Evolutionary conservation across 2,888 invertebrate genomes (phyloP).

Genomic region (Melieria picta): DNA sequence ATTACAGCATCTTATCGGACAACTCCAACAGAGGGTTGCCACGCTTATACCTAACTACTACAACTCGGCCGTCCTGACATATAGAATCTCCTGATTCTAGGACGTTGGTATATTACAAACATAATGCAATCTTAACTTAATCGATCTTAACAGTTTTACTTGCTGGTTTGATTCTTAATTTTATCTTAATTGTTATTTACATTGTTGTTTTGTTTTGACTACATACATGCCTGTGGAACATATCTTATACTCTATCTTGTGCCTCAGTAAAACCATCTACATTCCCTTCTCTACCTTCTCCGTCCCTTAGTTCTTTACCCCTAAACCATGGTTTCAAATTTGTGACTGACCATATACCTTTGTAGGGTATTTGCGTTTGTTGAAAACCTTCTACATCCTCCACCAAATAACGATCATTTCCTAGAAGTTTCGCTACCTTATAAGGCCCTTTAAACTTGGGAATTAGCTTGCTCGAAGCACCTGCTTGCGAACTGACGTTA

Average conservation of each 20-base stretch:
- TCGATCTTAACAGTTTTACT: no score
- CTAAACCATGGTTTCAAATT: conserved; percentile 1
- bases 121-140: no score
- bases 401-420: not conserved
- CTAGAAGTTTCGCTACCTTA: not conserved
- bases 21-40: no score
- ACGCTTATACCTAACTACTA: no score
- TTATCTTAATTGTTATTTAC: no score
- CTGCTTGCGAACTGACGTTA: conserved; percentile 29
- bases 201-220: no score
- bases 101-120: not conserved
- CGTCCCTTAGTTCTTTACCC: not conserved
- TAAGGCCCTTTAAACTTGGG: conserved; percentile 32
- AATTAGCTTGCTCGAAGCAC: conserved; percentile 30
- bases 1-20: no score
- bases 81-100: conserved; percentile 3
- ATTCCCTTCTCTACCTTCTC: not conserved
- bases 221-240: no score
- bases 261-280: no score
- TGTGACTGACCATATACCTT: conserved; percentile 11
- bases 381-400: conserved; percentile 10
- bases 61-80: conserved; percentile 7
- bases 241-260: no score
- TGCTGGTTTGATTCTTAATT: no score
- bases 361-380: conserved; percentile 17